Evolutionary conservation across 2,888 invertebrate genomes (phyloP), one percentile per base, ranked within the genome.

Genomic region (Drosophila trichaetosa): DNA sequence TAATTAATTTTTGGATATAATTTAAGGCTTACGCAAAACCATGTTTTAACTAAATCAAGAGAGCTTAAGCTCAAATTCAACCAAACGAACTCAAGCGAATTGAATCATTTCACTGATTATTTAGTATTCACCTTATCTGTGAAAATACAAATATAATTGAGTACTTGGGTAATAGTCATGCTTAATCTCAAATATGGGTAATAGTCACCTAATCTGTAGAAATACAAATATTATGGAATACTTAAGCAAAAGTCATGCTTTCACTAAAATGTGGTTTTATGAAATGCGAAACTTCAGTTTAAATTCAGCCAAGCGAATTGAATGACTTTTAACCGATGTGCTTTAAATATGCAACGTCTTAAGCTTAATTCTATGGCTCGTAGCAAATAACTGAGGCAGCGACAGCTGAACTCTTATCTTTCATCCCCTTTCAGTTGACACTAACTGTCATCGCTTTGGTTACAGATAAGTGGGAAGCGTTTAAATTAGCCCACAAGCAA

Each of bases 381-480:
- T n/a, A 24, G 11, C 21, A 2, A 24, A 16, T 58, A 58, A 33
- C 13, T 18, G 3, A 5, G 31, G 0, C 21, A 16, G 11, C 18
- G 58, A 27, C 46, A 53, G 48, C 36, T 56, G 54, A 5, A 4
- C n/a, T 21, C 11, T 46, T 40, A 48, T 18, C 4, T 33, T 11
- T 13, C 0, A 48, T 11, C 18, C 57, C 42, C 18, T 36, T 61
- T 60, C 34, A n/a, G 34, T 53, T 60, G 51, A 11, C 54, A 31
- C 48, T 80, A 52, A 36, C 56, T 65, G 64, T 29, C 56, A 29
- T 49, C 49, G 52, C 46, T 57, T 63, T 53, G 62, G 56, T 40
- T 54, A 27, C 52, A 49, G 49, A 13, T 75, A 80, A 76, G 80
- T 80, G 76, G 49, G 48, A 11, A 13, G 66, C 53, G 6, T 67